These are phyloP conservation scores for Apaloderma vittatum DNA, from an alignment of 2,113 vertebrate species.

Conservation along the genomic window DNA sequence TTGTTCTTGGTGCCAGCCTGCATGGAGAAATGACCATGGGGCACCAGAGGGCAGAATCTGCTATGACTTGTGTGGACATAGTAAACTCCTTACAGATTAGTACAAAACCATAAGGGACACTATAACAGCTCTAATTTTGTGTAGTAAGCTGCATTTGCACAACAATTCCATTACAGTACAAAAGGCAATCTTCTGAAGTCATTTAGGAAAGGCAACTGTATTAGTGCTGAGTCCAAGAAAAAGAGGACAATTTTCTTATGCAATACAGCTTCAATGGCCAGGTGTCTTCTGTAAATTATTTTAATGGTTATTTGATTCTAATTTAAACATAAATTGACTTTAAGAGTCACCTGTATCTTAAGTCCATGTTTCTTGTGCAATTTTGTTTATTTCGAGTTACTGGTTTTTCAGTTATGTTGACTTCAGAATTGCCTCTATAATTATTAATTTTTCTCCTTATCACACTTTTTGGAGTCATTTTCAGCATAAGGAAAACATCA, in stretches of 20 bases:
- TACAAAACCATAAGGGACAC: conserved; percentile 23
- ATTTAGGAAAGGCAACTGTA: conserved; percentile 57
- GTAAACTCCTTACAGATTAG: conserved; percentile 26
- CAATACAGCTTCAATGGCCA: conserved; percentile 28
- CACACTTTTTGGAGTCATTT: not conserved
- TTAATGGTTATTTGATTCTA: conserved; percentile 72
- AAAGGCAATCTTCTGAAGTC: conserved; percentile 73
- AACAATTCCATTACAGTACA: conserved; percentile 72
- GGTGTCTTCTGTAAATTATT: conserved; percentile 63
- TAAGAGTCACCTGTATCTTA: conserved; percentile 44
- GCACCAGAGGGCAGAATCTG: conserved; percentile 70
- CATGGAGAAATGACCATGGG: not conserved
- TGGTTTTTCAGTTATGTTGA: not conserved
- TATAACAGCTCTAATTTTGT: conserved; percentile 67
- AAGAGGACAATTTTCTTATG: conserved; percentile 65
- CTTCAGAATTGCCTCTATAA: not conserved
- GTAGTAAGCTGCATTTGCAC: conserved; percentile 71
- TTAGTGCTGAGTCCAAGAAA: conserved; percentile 71
- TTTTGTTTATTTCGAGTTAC: conserved; percentile 60
- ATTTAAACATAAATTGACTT: conserved; percentile 73
- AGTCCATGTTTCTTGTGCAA: not conserved
- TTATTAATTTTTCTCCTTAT: not conserved
- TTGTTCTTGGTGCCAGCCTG: not conserved
- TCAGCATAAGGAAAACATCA: not conserved
- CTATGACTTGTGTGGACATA: not conserved